These are phyloP conservation scores for Nephrotoma flavescens DNA, from an alignment of 2,888 invertebrate species.

Conservation along the genomic window DNA sequence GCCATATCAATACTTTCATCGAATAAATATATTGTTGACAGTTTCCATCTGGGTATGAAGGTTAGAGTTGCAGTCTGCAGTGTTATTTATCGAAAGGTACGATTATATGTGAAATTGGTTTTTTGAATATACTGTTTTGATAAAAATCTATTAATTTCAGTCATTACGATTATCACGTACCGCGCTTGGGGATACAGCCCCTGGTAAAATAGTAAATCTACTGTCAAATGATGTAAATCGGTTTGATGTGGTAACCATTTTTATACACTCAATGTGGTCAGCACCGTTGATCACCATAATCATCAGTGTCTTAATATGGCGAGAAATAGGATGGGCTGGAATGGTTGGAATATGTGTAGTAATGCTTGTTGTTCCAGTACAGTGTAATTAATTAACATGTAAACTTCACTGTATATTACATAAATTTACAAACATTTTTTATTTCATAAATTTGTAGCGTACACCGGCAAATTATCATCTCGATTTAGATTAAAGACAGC, in stretches of 20 bases:
- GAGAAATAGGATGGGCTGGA: slow-evolving; percentile 46
- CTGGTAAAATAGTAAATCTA: slow-evolving; percentile 76
- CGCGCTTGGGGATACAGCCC: slow-evolving; percentile 67
- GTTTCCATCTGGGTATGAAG: slow-evolving; percentile 68
- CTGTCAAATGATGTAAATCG: slow-evolving; percentile 78
- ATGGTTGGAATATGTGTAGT: slow-evolving; percentile 57
- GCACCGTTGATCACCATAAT: slow-evolving; percentile 50
- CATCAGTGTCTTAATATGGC: slow-evolving; percentile 54
- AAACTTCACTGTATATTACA: background rate
- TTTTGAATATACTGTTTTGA: background rate
- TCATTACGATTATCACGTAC: slow-evolving; percentile 47
- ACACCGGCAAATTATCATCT: slow-evolving; percentile 21
- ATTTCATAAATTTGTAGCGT: slow-evolving; percentile 13
- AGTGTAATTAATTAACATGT: slow-evolving; percentile 40
- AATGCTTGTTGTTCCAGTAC: slow-evolving; percentile 57
- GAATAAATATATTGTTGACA: slow-evolving; percentile 51
- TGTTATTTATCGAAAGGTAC: slow-evolving; percentile 72
- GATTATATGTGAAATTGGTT: slow-evolving; percentile 7
- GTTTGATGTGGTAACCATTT: slow-evolving; percentile 61
- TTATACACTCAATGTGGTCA: slow-evolving; percentile 69
- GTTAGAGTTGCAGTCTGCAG: slow-evolving; percentile 70
- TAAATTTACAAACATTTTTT: background rate
- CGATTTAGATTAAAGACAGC: slow-evolving; percentile 37
- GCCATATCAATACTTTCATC: slow-evolving; percentile 31
- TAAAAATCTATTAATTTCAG: slow-evolving; percentile 21